Evolutionary conservation across 2,113 vertebrate genomes (phyloP).

Genomic region (Rhinichthys klamathensis): DNA sequence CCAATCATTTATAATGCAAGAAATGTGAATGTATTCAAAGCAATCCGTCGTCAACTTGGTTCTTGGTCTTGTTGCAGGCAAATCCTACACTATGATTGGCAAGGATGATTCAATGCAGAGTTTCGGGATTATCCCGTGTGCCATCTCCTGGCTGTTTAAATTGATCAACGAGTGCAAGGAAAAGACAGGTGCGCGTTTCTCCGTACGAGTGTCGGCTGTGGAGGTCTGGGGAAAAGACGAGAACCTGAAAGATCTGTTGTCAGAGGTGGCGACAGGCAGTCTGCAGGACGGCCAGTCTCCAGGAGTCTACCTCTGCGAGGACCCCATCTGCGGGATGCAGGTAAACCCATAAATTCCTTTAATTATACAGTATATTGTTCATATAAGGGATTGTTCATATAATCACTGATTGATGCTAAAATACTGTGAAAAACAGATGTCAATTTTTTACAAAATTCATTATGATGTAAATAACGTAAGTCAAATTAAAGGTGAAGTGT

Average conservation of each 20-base stretch:
- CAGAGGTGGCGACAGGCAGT: slow-evolving; percentile 95
- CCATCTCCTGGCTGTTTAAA: slow-evolving; percentile 99
- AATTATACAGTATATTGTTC: background rate
- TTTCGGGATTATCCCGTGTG: slow-evolving; percentile 95
- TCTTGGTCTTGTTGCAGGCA: slow-evolving; percentile 78
- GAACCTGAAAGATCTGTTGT: slow-evolving; percentile 91
- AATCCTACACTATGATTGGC: slow-evolving; percentile 98
- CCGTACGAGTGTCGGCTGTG: slow-evolving; percentile 95
- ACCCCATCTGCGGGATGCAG: slow-evolving; percentile 99
- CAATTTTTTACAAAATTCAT: too few relatives aligned
- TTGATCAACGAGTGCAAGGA: slow-evolving; percentile 96
- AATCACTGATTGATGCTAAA: background rate
- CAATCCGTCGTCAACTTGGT: background rate
- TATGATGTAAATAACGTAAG: background rate
- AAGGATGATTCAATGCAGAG: slow-evolving; percentile 94
- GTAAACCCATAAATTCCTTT: slow-evolving; percentile 66
- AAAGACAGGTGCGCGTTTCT: slow-evolving; percentile 96
- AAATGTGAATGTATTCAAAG: background rate
- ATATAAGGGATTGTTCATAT: background rate
- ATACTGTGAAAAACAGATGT: background rate
- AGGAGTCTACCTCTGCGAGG: slow-evolving; percentile 96
- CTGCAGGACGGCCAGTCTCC: slow-evolving; percentile 98
- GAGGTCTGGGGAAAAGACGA: slow-evolving; percentile 99
- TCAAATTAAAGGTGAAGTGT: background rate
- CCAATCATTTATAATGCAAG: background rate